Evolutionary conservation across 2,113 vertebrate genomes (phyloP).

Genomic region (Eidolon helvum): DNA sequence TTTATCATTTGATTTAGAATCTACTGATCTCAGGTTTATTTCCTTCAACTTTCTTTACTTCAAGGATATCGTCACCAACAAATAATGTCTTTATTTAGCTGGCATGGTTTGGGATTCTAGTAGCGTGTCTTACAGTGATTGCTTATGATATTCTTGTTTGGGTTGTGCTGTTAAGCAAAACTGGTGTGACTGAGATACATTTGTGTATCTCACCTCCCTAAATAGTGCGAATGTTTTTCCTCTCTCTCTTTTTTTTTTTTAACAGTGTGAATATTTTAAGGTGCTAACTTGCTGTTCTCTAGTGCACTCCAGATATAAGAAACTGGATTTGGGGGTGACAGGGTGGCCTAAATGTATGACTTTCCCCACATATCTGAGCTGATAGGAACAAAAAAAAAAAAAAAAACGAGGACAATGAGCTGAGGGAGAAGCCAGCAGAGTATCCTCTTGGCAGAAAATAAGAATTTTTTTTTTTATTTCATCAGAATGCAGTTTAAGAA

Average conservation of each 20-base stretch:
- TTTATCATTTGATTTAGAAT: conserved; percentile 66
- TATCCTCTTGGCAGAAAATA: not conserved
- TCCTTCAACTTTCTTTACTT: conserved; percentile 63
- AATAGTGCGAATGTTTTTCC: no score
- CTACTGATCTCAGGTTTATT: conserved; percentile 74
- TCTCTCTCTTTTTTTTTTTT: no score
- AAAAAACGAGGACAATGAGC: not conserved
- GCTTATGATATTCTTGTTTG: not conserved
- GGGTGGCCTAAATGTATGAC: not conserved
- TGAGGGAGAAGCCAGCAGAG: not conserved
- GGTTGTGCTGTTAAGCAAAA: conserved; percentile 46
- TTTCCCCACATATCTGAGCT: not conserved
- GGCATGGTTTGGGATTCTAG: not conserved
- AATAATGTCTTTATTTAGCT: conserved; percentile 16
- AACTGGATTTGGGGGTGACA: not conserved
- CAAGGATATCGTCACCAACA: conserved; percentile 35
- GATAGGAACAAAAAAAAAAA: conserved; percentile 1
- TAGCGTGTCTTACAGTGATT: not conserved
- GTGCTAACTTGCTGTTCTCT: conserved; percentile 65
- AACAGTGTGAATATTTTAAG: not conserved
- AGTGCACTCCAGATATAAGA: not conserved
- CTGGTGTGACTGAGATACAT: not conserved
- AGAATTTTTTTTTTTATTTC: not conserved
- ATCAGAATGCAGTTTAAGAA: not conserved
- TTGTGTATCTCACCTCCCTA: not conserved